Evolutionary conservation across 1,140 invertebrate genomes (phyloP), one percentile per base, ranked within the genome.

Genomic region (Drosophila triauraria): DNA sequence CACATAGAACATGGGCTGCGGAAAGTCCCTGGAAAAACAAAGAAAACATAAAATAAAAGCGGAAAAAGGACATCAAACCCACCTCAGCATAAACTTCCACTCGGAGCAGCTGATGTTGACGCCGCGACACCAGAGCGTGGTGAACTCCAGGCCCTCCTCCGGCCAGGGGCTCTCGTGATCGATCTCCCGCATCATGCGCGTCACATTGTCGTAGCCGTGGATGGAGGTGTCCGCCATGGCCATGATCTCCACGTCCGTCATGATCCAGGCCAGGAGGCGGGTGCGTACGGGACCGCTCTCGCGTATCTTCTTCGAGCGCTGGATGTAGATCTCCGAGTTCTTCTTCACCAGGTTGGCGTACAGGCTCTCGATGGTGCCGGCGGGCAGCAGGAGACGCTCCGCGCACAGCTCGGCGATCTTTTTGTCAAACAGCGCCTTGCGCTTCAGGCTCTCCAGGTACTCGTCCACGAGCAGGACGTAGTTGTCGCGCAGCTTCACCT

Each of bases 401-500:
- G 96, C 97, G 80, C 95, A 96, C 32, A 98, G 93, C 81, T 98
- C 95, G 77, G 95, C 93, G 7, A 95, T 93, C 93, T 95, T 91
- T 6, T 96, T 95, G 85, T 99, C 98, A 15, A 99, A 93, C 93
- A 99, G 97, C 60, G 96, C 95, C 67, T 96, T 95, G n/a, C 99
- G 93, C 91, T 99, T 99, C 72, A 98, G 94, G 90, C 97, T 98
- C 91, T 99, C 99, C 83, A 97, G 96, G 81, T 98, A 98, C 93
- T 99, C 99, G 92, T 99, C 99, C 88, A 98, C 98, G 23, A 99
- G 91, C 1, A 99, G 93, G 91, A 99, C 98, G 93, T 98, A 99
- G 93, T 99, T 99, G 83, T 99, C 98, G 2, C 98, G 95, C 3
- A 99, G 93, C 88, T 97, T 98, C 1, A 99, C 98, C 94, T 99